Percentiles rank a stretch among this genome's conserved stretches.
Evolutionary conservation across 2,888 invertebrate genomes (phyloP).

Genomic region (Nephrotoma appendiculata): DNA sequence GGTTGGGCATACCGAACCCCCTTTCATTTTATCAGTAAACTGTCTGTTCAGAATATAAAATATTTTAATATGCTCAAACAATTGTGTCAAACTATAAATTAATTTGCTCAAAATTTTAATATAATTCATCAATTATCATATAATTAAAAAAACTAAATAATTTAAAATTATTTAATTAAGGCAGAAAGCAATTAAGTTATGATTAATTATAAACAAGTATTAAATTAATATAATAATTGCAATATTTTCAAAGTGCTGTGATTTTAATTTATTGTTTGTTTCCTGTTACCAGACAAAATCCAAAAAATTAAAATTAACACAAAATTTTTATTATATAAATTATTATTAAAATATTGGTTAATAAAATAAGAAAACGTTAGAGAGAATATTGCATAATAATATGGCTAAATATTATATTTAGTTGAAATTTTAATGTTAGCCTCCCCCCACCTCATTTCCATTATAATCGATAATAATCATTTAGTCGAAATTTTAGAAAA

Average conservation of each 20-base stretch:
- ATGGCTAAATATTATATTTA: background rate
- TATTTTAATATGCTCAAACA: too few species aligned
- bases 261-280: background rate
- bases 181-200: background rate
- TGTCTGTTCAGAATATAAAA: too few species aligned
- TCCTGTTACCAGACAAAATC: background rate
- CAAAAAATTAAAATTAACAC: background rate
- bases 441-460: background rate
- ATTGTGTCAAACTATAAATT: too few species aligned
- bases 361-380: background rate
- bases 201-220: background rate
- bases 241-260: background rate
- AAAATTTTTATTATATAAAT: background rate
- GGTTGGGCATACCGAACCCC: too few species aligned
- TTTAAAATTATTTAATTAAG: background rate
- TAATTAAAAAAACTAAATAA: background rate
- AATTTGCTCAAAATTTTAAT: background rate
- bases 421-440: background rate
- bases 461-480: background rate
- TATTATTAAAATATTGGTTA: background rate
- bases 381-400: background rate
- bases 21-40: too few species aligned
- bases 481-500: background rate
- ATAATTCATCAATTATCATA: background rate
- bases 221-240: background rate